Conservation (phyloP, 2,113 vertebrate genomes). For the Terrapene triunguis region DNA sequence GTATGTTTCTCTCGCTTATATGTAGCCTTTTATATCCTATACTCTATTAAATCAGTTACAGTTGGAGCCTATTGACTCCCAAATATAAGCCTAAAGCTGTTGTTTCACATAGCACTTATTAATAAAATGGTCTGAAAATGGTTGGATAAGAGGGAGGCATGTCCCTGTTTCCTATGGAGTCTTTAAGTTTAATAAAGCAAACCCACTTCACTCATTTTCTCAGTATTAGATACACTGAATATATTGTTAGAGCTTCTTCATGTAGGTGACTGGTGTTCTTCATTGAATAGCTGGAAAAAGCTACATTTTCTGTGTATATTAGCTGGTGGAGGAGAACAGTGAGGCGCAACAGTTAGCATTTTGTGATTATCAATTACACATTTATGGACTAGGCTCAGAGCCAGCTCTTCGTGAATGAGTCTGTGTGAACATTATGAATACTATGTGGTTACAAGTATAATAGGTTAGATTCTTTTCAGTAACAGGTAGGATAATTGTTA, state of each 20-base stretch:
- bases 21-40: background rate
- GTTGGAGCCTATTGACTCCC: slow-evolving; percentile 3
- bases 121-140: slow-evolving; percentile 14
- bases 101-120: background rate
- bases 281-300: background rate
- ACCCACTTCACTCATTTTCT: background rate
- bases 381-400: slow-evolving; percentile 58
- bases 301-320: background rate
- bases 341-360: slow-evolving; percentile 30
- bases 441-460: slow-evolving; percentile 43
- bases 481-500: background rate
- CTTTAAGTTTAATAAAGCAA: background rate
- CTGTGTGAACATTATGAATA: slow-evolving; percentile 32
- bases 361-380: slow-evolving; percentile 35
- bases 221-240: background rate
- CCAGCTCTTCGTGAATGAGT: slow-evolving; percentile 46
- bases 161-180: background rate
- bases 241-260: background rate
- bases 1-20: background rate
- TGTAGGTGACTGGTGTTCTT: background rate
- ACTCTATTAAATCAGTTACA: slow-evolving; percentile 8
- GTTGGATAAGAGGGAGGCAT: slow-evolving; percentile 1
- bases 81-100: background rate
- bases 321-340: slow-evolving; percentile 26
- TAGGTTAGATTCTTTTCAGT: slow-evolving; percentile 10